Evolutionary conservation across 2,888 invertebrate genomes (phyloP).

Genomic region (Acrobasis suavella): DNA sequence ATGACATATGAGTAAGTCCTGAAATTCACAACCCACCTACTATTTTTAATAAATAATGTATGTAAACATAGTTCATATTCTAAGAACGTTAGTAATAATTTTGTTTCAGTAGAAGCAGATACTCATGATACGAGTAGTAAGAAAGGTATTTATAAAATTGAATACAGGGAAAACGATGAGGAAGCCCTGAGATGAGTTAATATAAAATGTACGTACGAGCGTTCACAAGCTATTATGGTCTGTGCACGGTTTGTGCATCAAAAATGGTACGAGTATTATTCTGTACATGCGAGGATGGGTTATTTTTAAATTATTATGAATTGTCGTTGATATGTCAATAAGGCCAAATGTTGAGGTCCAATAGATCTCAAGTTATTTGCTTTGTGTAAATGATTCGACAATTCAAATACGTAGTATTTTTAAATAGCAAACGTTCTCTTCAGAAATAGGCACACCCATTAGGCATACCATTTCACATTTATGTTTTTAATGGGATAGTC

Average conservation of each 20-base stretch:
- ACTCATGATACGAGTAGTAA: background rate
- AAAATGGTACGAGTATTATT: background rate
- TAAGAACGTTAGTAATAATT: constrained; percentile 7
- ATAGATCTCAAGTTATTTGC: no score
- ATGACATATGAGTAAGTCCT: constrained; percentile 52
- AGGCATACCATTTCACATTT: no score
- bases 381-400: no score
- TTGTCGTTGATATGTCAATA: no score
- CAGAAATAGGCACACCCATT: no score
- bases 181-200: background rate
- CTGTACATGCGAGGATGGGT: no score
- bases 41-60: constrained; percentile 7
- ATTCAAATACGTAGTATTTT: no score
- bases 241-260: background rate
- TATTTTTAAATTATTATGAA: no score
- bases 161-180: background rate
- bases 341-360: no score
- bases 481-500: no score
- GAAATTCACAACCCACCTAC: constrained; percentile 3
- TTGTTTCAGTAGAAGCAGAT: constrained; percentile 3
- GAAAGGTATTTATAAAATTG: background rate
- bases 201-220: background rate
- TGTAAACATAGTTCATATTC: constrained; percentile 12
- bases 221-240: background rate
- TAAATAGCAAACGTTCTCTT: no score